Evolutionary conservation across 2,797 vertebrate genomes (phyloP), one percentile per base, ranked within the genome.

Genomic region (Propithecus perrieri): DNA sequence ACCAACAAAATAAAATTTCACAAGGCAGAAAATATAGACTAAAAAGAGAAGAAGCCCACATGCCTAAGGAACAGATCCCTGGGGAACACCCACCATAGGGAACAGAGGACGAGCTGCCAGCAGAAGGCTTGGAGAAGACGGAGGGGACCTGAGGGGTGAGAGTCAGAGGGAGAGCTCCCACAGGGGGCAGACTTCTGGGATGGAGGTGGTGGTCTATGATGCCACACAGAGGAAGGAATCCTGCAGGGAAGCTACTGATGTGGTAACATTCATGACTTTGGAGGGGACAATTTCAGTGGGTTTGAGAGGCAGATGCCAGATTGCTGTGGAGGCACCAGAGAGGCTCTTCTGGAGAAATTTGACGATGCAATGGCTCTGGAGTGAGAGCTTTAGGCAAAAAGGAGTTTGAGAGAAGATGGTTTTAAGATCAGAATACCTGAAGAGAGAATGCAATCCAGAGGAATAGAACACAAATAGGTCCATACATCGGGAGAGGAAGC

Each of bases 1-100:
- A 87, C 83, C 94, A 91, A 94, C 95, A 87, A 95, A 96, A 89
- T 81, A 67, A 79, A 95, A 80, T 76, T 97, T 91, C 92, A 74
- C 79, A 88, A 88, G 75, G 57, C 86, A 84, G 38, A 46, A 93
- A 79, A 88, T 48, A 41, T 26, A 76, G 87, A 78, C 87, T 61
- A 67, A 65, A 95, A 86, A 91, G 50, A 89, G 74, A 94, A 91
- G 81, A 33, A 88, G 53, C 59, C n/a, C 74, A 11, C 20, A 18
- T 84, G 89, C 33, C 63, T 65, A 33, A 15, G 63, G 33, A n/a
- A 80, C 79, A 76, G 86, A 67, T 57, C 79, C 69, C 86, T 55
- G 57, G 93, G 85, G 89, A 85, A 61, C 72, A 46, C 15, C 50
- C 67, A 81, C 67, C 72, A 4, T 59, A 53, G 79, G 93, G 83